Base-by-base conservation (phyloP, 1,140 invertebrate species). In the Heterodera schachtii region DNA sequence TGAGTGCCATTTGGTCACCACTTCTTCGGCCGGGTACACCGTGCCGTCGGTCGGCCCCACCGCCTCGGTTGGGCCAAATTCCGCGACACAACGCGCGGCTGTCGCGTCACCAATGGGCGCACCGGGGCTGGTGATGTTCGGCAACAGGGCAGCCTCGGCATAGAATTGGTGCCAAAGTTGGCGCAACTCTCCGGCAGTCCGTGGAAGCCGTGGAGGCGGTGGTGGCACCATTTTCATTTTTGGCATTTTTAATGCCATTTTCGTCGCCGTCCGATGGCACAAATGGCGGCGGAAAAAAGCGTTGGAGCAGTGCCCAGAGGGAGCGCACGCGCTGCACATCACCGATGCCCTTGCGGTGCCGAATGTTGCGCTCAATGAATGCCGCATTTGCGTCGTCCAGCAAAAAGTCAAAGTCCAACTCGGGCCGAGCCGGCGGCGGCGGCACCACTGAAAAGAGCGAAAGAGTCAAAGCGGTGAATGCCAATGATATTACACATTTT, bases 321-420 rank as follows among this genome's bases (percentile, higher is more conserved):
- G 82, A 21, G 31, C 82, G 81, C 41, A 87, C 43, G 66, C 60
- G 75, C 21, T 89, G 78, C 73, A 91, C 90, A 82, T 91, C 88
- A 31, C 90, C 91, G 60, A 90, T 83, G 46, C 90, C 90, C 86
- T 91, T 91, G 67, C 91, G 87, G 75, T 85, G 85, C 21, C 60
- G 41, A 47, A 91, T 90, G 77, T 91, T 91, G 60, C 88, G 64
- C 71, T 82, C 64, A 13, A 91, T 90, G 19, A 70, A 67, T 8
- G 84, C 82, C 13, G 74, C 52, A 83, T 91, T 91, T 16, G 80
- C 76, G 31, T 84, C 80, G 81, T 91, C 82, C 80, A 88, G 49
- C 6, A 87, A 78, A 74, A 75, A 87, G 49, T 87, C 86, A 76
- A 87, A 87, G 71, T 87, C 84, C n/a, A 87, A 67, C 41, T 89